Evolutionary conservation across 1,140 invertebrate genomes (phyloP), one percentile per base, ranked within the genome.

Genomic region (Pogonognathellus flavescens): DNA sequence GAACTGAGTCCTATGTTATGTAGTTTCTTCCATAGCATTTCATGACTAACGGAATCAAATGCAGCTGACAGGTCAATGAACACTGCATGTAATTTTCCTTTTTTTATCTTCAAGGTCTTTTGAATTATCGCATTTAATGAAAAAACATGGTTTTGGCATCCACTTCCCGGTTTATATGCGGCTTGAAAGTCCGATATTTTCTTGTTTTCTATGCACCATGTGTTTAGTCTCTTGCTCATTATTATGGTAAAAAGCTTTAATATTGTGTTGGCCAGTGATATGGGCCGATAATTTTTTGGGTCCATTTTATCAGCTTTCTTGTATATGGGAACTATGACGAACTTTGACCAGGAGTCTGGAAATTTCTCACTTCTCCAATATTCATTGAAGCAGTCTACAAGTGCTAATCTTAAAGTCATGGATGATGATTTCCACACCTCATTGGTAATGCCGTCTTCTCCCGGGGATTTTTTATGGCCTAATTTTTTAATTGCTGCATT

Each of bases 401-500:
- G 53, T 5, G n/a, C 6, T 8, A 50, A 16, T 80, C 31, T 20
- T 1, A 52, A 6, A 0, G 2, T 1, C 6, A n/a, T 11, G 14
- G 22, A 80, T 1, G 80, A 31, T 0, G 57, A 22, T 87, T 89
- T 88, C 70, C 86, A 82, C 13, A 87, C n/a, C 57, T 89, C 88
- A 41, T 80, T 83, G 1, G 66, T 20, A 20, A 89, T 88, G 20
- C 82, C 86, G 85, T 89, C 88, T n/a, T 41, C 53, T 76, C 88
- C 88, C 6, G 86, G 85, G 1, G 88, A 85, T 72, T 88, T 88
- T 60, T 86, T 85, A 52, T 82, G 86, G 49, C 86, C 84, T 53
- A 89, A 59, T 7, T 84, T 80, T 18, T 85, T 82, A 55, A 89
- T 84, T 16, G 86, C 80, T 20, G 4, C 1, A n/a, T 66, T 80